Evolutionary conservation across 2,797 vertebrate genomes (phyloP), one percentile per base, ranked within the genome.

Genomic region (Scolopax bukidnonensis): DNA sequence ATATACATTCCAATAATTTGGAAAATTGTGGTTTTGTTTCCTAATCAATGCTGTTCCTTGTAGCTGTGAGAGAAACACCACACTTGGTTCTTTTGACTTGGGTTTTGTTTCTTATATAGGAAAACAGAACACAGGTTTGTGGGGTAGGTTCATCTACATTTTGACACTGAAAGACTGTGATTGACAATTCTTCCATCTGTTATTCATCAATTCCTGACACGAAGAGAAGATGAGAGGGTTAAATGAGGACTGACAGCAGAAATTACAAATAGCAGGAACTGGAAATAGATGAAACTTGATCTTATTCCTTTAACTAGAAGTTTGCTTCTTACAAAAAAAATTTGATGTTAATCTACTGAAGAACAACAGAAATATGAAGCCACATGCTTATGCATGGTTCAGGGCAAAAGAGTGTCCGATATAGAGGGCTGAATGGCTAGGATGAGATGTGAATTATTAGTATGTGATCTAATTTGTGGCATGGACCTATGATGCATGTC

Each of bases 151-250:
- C 83, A 38, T 89, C 85, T 92, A 27, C 30, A 67, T 93, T 95
- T 94, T 89, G 56, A 82, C 45, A 67, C 74, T 54, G 45, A 83
- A 94, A 82, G 53, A 13, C 74, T 91, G 85, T 84, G 74, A 82
- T 20, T 77, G 60, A 60, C 56, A 91, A 93, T 84, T 87, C 33
- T 80, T 95, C 86, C 84, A 84, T 78, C 60, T 90, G 74, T 85
- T 93, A 79, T 73, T 70, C 75, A 60, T 33, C 50, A 92, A 17
- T 67, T 93, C 57, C 86, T 95, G 74, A 84, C 86, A 91, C 74
- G 10, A 93, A 64, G 38, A 89, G 53, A 85, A 85, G 50, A 89
- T n/a, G 50, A 33, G 24, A 79, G 73, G 43, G 33, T 63, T 89
- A 82, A 84, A 63, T n/a, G 50, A 93, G 67, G 60, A 90, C 30